These are phyloP conservation scores for Diplodus sargus DNA, from an alignment of 2,797 vertebrate genomes.

Conservation along the genomic window DNA sequence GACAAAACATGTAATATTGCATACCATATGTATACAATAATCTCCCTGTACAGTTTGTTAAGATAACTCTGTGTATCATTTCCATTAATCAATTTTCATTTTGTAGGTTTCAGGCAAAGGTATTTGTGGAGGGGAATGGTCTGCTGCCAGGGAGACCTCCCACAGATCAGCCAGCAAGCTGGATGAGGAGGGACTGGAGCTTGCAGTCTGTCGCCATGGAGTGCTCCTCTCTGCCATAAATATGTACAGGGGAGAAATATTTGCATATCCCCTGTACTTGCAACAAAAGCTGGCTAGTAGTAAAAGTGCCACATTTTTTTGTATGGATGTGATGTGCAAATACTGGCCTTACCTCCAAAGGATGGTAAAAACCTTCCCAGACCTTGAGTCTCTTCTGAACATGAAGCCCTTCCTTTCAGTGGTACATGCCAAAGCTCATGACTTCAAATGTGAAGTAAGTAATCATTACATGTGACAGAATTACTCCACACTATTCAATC, in stretches of 20 bases:
- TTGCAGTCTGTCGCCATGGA: slow-evolving; percentile 40
- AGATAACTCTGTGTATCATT: not conserved
- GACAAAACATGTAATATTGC: slow-evolving; percentile 38
- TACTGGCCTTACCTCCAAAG: slow-evolving; percentile 48
- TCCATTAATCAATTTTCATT: not conserved
- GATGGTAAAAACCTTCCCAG: slow-evolving; percentile 25
- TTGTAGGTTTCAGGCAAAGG: slow-evolving; percentile 42
- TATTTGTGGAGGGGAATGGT: not conserved
- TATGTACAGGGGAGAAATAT: slow-evolving; percentile 11
- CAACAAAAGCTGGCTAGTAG: slow-evolving; percentile 26
- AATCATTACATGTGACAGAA: not conserved
- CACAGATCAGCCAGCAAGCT: no score
- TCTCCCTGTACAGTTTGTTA: not conserved
- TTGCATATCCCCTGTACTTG: slow-evolving; percentile 41
- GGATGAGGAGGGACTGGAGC: slow-evolving; percentile 37
- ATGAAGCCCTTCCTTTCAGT: slow-evolving; percentile 42
- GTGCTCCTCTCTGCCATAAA: slow-evolving; percentile 19
- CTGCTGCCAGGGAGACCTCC: no score
- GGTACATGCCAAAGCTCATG: slow-evolving; percentile 44
- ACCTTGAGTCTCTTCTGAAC: slow-evolving; percentile 6
- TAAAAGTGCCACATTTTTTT: slow-evolving; percentile 20
- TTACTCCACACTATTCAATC: not conserved
- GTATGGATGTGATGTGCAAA: slow-evolving; percentile 47
- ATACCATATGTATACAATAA: not conserved
- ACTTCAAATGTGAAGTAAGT: slow-evolving; percentile 36